These are phyloP conservation scores for Epinotia brunnichana DNA, from an alignment of 2,888 invertebrate species.

Conservation along the genomic window DNA sequence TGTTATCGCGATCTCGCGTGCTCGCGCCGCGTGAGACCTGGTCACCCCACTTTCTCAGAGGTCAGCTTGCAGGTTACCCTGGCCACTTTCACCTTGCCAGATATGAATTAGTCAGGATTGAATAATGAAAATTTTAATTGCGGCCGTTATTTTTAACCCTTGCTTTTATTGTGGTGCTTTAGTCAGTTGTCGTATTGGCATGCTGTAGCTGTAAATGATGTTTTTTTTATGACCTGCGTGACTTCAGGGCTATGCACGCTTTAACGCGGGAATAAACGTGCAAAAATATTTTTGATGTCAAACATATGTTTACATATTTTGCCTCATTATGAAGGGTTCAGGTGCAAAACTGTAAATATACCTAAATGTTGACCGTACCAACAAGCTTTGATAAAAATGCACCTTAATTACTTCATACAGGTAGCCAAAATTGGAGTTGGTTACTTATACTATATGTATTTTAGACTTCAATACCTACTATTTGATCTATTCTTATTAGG, in stretches of 20 bases:
- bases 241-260: not conserved
- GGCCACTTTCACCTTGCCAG: constrained; percentile 50
- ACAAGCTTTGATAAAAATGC: too few relatives aligned
- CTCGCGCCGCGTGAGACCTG: constrained; percentile 47
- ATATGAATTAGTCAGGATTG: constrained; percentile 34
- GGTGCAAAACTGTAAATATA: too few relatives aligned
- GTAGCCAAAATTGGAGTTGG: too few relatives aligned
- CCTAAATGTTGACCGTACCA: too few relatives aligned
- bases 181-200: not conserved
- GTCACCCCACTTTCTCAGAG: constrained; percentile 60
- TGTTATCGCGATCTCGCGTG: constrained; percentile 63
- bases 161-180: constrained; percentile 48
- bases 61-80: constrained; percentile 53
- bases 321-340: too few relatives aligned
- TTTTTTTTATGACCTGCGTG: not conserved
- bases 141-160: constrained; percentile 6
- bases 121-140: constrained; percentile 24
- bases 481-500: too few relatives aligned
- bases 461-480: too few relatives aligned
- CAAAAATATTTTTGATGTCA: not conserved
- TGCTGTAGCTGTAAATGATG: not conserved
- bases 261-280: not conserved
- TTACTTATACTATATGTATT: too few relatives aligned
- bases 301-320: too few relatives aligned
- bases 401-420: too few relatives aligned